Base-by-base conservation (phyloP, 2,888 invertebrate species). In the Dendrolimus houi region DNA sequence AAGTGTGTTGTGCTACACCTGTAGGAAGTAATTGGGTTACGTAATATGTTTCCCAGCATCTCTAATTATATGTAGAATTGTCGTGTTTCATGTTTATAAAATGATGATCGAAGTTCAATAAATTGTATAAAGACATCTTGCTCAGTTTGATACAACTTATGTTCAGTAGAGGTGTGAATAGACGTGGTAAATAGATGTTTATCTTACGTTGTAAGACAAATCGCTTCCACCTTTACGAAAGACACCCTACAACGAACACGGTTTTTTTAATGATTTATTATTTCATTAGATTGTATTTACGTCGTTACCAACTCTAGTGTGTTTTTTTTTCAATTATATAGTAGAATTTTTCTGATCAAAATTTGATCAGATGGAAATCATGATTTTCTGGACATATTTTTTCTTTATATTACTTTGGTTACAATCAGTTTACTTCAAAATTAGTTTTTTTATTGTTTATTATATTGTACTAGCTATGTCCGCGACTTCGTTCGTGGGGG, bases 121-220 rank as follows among this genome's bases (percentile, higher is more conserved):
- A 47, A 47, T 47, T 47, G 9, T 47, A 47, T 10, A 47, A 47
- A 47, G 47, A 47, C 47, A 47, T 47, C 29, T 29, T 47, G 47
- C 47, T 47, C 47, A 47, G 47, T 47, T 47, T 10, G 9, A 47
- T 12, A 47, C 47, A 47, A 47, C 9, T 47, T 47, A 47, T 47
- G 75, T 73, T 75, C 72, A 75, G 62, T 55, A 58, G 58, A 76
- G 72, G 74, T 77, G 73, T 74, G 63, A 69, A 64, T 47, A 47
- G 47, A 47, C 47, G 47, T 47, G 12, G 47, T 47, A 47, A 47
- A 47, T 60, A 70, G 68, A 87, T 87, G 68, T 47, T 83, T 86
- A 89, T 89, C 88, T 68, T 13, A 55, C 59, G 68, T 69, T 79
- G 82, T 81, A 77, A 87, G 86, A 88, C 87, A 85, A 87, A 87